A percentile compares a stretch with the other conserved stretches of the same genome.
These are phyloP conservation scores for Drepana arcuata DNA, from an alignment of 1,140 invertebrate species.

Conservation along the genomic window DNA sequence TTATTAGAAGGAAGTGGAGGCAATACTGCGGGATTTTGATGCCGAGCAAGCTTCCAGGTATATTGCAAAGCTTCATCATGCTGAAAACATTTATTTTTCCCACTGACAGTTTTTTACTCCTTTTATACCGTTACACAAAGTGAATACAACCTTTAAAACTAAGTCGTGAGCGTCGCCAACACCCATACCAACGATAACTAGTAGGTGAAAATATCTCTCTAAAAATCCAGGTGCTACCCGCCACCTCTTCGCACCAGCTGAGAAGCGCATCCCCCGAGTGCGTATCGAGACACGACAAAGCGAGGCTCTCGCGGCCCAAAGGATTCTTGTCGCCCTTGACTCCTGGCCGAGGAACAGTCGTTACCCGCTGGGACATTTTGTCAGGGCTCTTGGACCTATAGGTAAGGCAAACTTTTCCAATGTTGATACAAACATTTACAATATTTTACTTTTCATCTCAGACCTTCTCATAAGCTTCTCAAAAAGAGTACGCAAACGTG, in stretches of 20 bases:
- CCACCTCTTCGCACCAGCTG: conserved; percentile 92
- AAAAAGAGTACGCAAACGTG: too few species aligned
- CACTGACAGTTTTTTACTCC: too few species aligned
- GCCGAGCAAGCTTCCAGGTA: conserved; percentile 82
- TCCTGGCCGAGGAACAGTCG: conserved; percentile 91
- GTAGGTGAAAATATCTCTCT: too few species aligned
- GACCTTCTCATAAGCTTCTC: too few species aligned
- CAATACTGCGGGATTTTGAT: conserved; percentile 97
- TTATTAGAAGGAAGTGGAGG: conserved; percentile 96
- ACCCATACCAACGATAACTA: too few species aligned
- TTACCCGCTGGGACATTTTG: conserved; percentile 87
- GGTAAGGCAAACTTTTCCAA: too few species aligned
- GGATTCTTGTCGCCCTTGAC: conserved; percentile 94
- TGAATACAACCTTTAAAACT: too few species aligned
- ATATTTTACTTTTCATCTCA: too few species aligned
- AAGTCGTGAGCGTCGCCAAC: too few species aligned
- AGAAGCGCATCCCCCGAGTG: conserved; percentile 91
- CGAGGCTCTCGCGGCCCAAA: conserved; percentile 83
- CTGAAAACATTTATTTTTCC: too few species aligned
- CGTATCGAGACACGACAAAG: conserved; percentile 93
- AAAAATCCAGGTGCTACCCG: conserved; percentile 77
- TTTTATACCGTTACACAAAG: too few species aligned
- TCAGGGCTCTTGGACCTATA: conserved; percentile 81
- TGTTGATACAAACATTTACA: conserved; percentile 1
- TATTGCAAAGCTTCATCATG: too few species aligned